A percentile compares a stretch with the other conserved stretches of the same genome.
Evolutionary conservation across 1,140 invertebrate genomes (phyloP).

Genomic region (Teleogryllus occipitalis): DNA sequence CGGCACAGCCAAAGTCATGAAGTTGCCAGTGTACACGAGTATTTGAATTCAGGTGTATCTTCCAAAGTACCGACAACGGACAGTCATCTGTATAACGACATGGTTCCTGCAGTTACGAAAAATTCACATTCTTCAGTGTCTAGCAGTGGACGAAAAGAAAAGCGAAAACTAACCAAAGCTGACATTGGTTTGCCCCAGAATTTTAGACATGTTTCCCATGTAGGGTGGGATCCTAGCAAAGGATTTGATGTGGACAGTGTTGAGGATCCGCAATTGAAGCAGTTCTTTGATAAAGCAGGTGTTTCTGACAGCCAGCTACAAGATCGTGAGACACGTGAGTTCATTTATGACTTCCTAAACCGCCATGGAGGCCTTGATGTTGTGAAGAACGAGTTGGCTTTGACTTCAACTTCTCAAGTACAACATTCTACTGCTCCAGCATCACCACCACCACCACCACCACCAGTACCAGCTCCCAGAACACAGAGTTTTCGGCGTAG

Average conservation of each 20-base stretch:
- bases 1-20: not conserved
- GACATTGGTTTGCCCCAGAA: constrained; percentile 84
- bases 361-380: constrained; percentile 70
- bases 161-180: constrained; percentile 70
- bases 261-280: constrained; percentile 63
- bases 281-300: constrained; percentile 72
- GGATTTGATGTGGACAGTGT: constrained; percentile 64
- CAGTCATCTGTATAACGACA: not conserved
- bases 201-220: constrained; percentile 83
- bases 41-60: not conserved
- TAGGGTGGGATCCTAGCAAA: constrained; percentile 78
- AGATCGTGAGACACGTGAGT: constrained; percentile 78
- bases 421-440: constrained; percentile 22
- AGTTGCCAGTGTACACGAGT: not conserved
- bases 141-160: constrained; percentile 11
- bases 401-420: constrained; percentile 25
- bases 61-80: not conserved
- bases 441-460: constrained; percentile 31
- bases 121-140: not conserved
- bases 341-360: constrained; percentile 92
- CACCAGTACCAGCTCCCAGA: constrained; percentile 47
- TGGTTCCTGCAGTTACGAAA: not conserved
- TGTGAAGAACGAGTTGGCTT: constrained; percentile 45
- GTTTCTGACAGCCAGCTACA: constrained; percentile 70
- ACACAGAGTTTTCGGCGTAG: constrained; percentile 26